Percentiles rank a stretch among this genome's conserved stretches.
These are phyloP conservation scores for Chironomus tepperi DNA, from an alignment of 1,140 invertebrate species.

Conservation along the genomic window DNA sequence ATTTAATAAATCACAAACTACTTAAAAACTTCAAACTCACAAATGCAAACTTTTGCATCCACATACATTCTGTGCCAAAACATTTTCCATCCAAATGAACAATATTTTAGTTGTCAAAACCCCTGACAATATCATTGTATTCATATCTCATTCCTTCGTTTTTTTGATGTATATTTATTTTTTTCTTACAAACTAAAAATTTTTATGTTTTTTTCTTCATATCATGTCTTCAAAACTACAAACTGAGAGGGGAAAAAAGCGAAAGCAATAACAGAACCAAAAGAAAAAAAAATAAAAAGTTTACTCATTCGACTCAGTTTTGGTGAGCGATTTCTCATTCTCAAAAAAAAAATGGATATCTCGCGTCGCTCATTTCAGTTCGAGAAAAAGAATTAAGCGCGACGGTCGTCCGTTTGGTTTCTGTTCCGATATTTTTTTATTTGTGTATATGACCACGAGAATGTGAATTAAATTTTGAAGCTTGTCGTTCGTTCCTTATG, in stretches of 20 bases:
- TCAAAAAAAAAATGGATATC: not conserved
- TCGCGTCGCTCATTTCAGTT: not conserved
- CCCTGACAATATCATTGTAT: not conserved
- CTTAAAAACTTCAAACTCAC: too few species aligned
- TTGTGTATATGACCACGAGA: not conserved
- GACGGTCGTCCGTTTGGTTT: constrained; percentile 12
- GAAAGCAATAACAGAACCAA: not conserved
- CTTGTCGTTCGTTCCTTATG: not conserved
- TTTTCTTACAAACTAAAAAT: not conserved
- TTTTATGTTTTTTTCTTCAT: not conserved
- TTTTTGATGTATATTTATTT: not conserved
- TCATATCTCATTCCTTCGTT: not conserved
- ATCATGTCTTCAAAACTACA: not conserved
- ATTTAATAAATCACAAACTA: too few species aligned
- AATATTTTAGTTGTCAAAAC: not conserved
- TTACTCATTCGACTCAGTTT: not conserved
- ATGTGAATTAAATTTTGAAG: not conserved
- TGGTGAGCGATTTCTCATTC: not conserved
- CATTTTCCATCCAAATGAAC: not conserved
- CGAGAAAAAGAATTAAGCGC: constrained; percentile 22
- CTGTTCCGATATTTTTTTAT: not conserved
- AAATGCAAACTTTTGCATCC: too few species aligned
- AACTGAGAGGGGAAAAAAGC: constrained; percentile 13
- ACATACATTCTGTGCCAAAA: not conserved
- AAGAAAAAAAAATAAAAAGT: not conserved